Base-by-base conservation (phyloP, 2,888 invertebrate genomes). In the Apodemia hepburni region DNA sequence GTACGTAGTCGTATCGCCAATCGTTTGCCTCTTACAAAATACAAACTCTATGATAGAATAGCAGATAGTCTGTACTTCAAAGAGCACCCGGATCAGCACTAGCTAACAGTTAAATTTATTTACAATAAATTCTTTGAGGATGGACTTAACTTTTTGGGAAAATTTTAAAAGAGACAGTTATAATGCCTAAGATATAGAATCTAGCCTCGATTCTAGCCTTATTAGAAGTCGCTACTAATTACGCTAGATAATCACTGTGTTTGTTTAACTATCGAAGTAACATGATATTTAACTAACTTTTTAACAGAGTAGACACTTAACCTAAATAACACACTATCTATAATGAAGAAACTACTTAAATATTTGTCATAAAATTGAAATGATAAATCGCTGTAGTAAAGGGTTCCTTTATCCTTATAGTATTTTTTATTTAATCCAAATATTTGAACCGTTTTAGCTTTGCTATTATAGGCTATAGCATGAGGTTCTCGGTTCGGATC, bases 271-370 rank as follows among this genome's bases (percentile, higher is more conserved):
- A 12, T 54, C 54, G 54, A 54, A 22, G 27, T 54, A 54, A 54
- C 54, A 22, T 54, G 42, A 42, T 42, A 42, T 42, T 42, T 42
- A 42, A 54, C 27, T 54, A 54, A 54, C 54, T 54, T 54, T 27
- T 54, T 54, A 54, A 54, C 15, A 54, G 54, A 54, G 54, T 54
- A 27, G 27, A 11, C 27, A 54, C 54, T 54, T 54, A 54, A 54
- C 54, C 54, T 27, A 27, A 54, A 54, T 54, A 54, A 54, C 54
- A 15, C 54, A 54, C 12, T 27, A 54, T 54, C 54, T 54, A 15
- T 54, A 54, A 54, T 54, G 54, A 54, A 54, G 54, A 54, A 54
- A 54, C 54, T 54, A 54, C 54, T 54, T 54, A 54, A 54, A 54
- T 54, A 22, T 54, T 54, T 54, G 54, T 54, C 54, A 54, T 54